Percentiles rank a stretch among this genome's conserved stretches.
These are phyloP conservation scores for Myocastor coypus DNA, from an alignment of 2,113 vertebrate species.

Conservation along the genomic window DNA sequence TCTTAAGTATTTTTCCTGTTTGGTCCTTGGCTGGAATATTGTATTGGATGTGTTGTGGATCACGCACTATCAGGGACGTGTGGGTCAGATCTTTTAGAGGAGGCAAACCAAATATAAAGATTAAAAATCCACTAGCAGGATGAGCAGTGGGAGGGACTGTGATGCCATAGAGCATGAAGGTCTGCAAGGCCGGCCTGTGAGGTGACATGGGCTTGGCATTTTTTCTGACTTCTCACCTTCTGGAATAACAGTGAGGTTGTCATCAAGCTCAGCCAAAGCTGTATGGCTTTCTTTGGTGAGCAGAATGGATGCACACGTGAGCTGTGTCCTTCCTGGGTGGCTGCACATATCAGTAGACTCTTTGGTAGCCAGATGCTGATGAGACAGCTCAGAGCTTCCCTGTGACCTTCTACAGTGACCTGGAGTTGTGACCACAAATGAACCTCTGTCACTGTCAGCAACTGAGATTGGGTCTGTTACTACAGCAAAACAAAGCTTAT, in stretches of 20 bases:
- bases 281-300: neutral
- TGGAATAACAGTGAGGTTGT: neutral
- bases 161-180: neutral
- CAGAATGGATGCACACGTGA: neutral
- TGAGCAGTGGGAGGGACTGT: neutral
- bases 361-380: no score
- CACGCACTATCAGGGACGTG: neutral
- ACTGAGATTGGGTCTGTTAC: neutral
- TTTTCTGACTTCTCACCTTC: neutral
- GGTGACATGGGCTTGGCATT: no score
- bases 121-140: neutral
- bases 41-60: neutral
- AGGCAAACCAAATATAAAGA: neutral
- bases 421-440: neutral
- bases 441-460: neutral
- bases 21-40: neutral
- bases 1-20: neutral
- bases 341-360: neutral
- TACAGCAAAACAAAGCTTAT: neutral
- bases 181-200: neutral
- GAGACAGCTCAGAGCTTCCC: neutral
- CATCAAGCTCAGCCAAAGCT: neutral
- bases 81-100: conserved; percentile 13
- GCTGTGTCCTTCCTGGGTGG: neutral
- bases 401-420: fast-evolving